phyloP scores from a whole-genome alignment of 2,888 invertebrate genomes.

The Leuctra nigra region DNA sequence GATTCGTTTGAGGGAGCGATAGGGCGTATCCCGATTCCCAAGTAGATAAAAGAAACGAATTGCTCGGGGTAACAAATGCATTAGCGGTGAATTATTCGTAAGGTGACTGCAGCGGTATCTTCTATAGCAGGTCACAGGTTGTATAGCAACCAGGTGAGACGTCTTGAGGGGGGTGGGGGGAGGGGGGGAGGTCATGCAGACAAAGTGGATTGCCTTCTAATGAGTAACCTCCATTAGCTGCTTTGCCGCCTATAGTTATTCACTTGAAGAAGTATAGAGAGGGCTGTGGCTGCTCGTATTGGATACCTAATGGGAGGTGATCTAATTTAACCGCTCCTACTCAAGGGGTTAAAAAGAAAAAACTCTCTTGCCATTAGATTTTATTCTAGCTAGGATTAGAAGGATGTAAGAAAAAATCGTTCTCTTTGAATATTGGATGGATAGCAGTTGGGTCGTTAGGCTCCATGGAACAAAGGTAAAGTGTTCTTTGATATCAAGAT shows the following conservation, averaged over 20 bases:
- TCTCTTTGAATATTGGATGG: constrained; percentile 16
- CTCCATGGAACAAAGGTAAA: no score
- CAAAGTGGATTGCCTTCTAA: constrained; percentile 23
- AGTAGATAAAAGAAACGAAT: constrained; percentile 18
- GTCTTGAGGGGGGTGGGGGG: constrained; percentile 1
- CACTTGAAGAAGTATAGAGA: constrained; percentile 1
- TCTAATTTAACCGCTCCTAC: constrained; percentile 17
- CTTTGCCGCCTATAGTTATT: constrained; percentile 15
- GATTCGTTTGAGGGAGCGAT: constrained; percentile 19
- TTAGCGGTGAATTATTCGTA: constrained; percentile 16
- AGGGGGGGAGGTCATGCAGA: constrained; percentile 1
- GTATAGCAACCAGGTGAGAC: neutral
- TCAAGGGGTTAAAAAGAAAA: constrained; percentile 16
- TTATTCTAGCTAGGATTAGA: constrained; percentile 14
- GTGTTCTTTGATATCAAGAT: no score
- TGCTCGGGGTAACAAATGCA: constrained; percentile 18
- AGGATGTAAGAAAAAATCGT: neutral
- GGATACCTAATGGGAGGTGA: constrained; percentile 7
- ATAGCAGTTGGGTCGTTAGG: neutral
- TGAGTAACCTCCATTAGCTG: constrained; percentile 20
- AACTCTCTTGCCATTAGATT: constrained; percentile 14
- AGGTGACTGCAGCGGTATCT: constrained; percentile 13
- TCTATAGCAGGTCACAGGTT: constrained; percentile 5
- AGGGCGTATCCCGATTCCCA: constrained; percentile 17
- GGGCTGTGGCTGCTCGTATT: neutral